Conservation (phyloP, 2,797 vertebrate genomes). For the Apogon hyalosoma region DNA sequence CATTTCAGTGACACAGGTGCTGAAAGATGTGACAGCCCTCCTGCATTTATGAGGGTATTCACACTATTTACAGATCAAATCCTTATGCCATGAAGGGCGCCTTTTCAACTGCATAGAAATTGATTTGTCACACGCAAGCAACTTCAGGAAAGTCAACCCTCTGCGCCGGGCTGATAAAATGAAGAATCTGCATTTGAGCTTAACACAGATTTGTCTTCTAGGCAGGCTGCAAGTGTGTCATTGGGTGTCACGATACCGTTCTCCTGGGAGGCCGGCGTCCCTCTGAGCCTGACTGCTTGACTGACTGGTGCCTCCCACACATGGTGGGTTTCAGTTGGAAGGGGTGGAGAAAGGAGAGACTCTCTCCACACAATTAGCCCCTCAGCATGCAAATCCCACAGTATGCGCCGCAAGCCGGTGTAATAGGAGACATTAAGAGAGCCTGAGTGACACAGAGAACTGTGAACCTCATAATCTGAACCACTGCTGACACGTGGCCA, state of each 20-base stretch:
- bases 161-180: conserved; percentile 77
- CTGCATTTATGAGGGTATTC: conserved; percentile 55
- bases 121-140: conserved; percentile 73
- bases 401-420: conserved; percentile 29
- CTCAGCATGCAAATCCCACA: conserved; percentile 69
- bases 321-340: conserved; percentile 22
- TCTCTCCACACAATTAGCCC: conserved; percentile 59
- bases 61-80: conserved; percentile 59
- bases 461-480: conserved; percentile 41
- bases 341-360: conserved; percentile 17
- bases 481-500: conserved; percentile 11
- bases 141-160: conserved; percentile 66
- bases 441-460: conserved; percentile 39
- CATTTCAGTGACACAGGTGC: conserved; percentile 31
- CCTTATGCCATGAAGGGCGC: conserved; percentile 52
- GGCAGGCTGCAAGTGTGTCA: conserved; percentile 36
- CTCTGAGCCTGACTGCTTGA: conserved; percentile 50
- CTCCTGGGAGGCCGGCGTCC: conserved; percentile 54
- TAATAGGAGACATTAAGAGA: conserved; percentile 55
- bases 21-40: conserved; percentile 29
- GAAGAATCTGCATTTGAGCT: conserved; percentile 65
- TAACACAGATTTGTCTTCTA: conserved; percentile 58
- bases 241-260: conserved; percentile 45
- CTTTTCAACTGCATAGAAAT: conserved; percentile 52
- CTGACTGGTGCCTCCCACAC: conserved; percentile 57